Evolutionary conservation across 53 echinoderm and acorn worm genomes (phyloP).

Genomic region (Stichopus horrens): DNA sequence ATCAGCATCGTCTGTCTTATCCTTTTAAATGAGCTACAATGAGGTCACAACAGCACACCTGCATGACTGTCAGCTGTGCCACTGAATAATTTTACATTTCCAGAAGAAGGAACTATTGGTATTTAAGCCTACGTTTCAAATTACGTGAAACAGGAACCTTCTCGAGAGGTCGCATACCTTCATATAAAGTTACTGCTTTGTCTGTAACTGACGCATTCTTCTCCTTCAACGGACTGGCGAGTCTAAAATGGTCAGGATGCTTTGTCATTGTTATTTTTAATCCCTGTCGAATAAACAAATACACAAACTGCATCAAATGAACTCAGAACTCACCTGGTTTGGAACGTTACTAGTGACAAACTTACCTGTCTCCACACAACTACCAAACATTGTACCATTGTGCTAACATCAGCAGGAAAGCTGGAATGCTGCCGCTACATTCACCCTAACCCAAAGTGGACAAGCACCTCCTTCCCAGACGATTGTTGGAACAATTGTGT

Average conservation of each 20-base stretch:
- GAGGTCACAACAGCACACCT: too few relatives aligned
- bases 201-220: constrained; percentile 60
- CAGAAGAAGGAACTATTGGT: too few relatives aligned
- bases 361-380: too few relatives aligned
- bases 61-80: not conserved
- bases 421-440: too few relatives aligned
- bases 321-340: not conserved
- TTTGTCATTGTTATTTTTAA: constrained; percentile 92
- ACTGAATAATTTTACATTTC: not conserved
- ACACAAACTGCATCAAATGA: not conserved
- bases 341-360: too few relatives aligned
- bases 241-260: constrained; percentile 74
- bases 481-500: too few relatives aligned
- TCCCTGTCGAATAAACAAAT: constrained; percentile 48
- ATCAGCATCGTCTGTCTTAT: too few relatives aligned
- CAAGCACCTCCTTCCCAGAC: too few relatives aligned
- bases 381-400: too few relatives aligned
- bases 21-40: too few relatives aligned
- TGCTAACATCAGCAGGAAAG: too few relatives aligned
- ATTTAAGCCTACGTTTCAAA: not conserved
- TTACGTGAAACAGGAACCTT: not conserved
- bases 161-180: constrained; percentile 62
- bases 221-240: constrained; percentile 83
- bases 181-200: constrained; percentile 64
- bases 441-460: too few relatives aligned